A percentile compares a stretch with the other conserved stretches of the same genome.
Conservation (phyloP, 2,113 vertebrate species). For the Hoplias malabaricus region DNA sequence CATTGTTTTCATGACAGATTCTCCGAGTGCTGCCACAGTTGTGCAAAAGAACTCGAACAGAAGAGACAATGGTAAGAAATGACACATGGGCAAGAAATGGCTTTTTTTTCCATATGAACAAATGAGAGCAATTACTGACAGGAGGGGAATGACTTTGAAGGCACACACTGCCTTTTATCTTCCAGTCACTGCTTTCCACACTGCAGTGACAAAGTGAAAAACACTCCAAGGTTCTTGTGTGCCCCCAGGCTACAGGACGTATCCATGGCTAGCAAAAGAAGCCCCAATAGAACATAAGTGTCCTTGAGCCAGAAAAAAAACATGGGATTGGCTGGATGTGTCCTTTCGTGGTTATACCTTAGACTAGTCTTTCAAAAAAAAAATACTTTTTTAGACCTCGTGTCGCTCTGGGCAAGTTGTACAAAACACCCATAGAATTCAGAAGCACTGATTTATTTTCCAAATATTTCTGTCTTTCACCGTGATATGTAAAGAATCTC, state of each 20-base stretch:
- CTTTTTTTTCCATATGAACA: slow-evolving; percentile 35
- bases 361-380: neutral
- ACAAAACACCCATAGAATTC: no score
- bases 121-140: slow-evolving; percentile 30
- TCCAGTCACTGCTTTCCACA: neutral
- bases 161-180: neutral
- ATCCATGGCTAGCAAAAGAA: neutral
- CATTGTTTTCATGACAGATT: slow-evolving; percentile 40
- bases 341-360: neutral
- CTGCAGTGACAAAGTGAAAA: slow-evolving; percentile 3
- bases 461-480: no score
- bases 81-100: slow-evolving; percentile 26
- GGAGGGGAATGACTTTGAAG: slow-evolving; percentile 11
- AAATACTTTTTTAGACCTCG: neutral
- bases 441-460: no score
- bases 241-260: slow-evolving; percentile 5
- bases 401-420: neutral
- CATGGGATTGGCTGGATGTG: neutral
- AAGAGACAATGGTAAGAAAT: slow-evolving; percentile 24
- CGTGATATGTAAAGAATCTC: no score
- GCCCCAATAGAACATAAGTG: neutral
- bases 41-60: slow-evolving; percentile 25
- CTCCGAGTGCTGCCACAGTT: slow-evolving; percentile 5
- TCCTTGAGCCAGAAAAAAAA: neutral
- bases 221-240: neutral